Conservation (phyloP, 2,888 invertebrate species). For the Dryobota labecula region DNA sequence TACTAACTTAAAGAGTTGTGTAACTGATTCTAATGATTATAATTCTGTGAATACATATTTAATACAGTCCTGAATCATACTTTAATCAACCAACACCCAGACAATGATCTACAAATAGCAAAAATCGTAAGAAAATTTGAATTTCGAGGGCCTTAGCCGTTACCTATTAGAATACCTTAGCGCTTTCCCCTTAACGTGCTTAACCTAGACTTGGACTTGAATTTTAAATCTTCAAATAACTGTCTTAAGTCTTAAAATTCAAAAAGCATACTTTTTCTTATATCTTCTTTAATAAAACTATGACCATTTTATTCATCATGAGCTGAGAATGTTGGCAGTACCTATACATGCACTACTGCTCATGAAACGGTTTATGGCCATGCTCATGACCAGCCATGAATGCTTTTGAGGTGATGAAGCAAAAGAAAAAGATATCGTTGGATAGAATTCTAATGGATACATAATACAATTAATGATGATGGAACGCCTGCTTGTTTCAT, state of each 20-base stretch:
- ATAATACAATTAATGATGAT: neutral
- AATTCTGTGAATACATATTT: too few relatives aligned
- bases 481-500: neutral
- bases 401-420: neutral
- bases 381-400: neutral
- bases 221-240: too few relatives aligned
- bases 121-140: too few relatives aligned
- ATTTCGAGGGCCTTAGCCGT: too few relatives aligned
- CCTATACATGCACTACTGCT: neutral
- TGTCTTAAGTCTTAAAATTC: neutral
- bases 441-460: neutral
- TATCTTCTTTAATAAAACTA: neutral
- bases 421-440: neutral
- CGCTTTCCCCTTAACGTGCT: neutral
- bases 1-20: too few relatives aligned
- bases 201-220: neutral
- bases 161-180: too few relatives aligned
- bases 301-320: neutral
- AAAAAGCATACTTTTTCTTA: neutral
- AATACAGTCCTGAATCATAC: too few relatives aligned
- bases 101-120: too few relatives aligned
- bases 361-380: neutral
- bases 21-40: too few relatives aligned
- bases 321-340: neutral
- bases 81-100: too few relatives aligned